phyloP scores from a whole-genome alignment of 2,797 vertebrate genomes.

The Hemibagrus guttatus region DNA sequence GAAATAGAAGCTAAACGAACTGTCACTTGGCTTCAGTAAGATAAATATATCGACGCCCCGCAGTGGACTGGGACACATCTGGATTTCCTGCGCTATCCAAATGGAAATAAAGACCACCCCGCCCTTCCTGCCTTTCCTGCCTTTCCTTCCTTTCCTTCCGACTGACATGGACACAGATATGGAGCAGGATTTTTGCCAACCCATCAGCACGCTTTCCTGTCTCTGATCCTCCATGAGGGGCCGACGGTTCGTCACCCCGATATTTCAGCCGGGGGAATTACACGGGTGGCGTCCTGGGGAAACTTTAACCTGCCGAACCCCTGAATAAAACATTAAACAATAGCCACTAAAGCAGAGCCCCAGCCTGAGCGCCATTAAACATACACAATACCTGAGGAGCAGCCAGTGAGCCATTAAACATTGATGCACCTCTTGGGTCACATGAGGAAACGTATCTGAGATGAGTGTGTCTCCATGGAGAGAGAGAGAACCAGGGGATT shows the following conservation, averaged over 20 bases:
- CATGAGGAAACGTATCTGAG: conserved; percentile 72
- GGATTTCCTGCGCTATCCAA: conserved; percentile 38
- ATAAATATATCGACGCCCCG: conserved; percentile 73
- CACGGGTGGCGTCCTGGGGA: conserved; percentile 60
- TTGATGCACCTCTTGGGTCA: conserved; percentile 70
- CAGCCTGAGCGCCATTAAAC: conserved; percentile 70
- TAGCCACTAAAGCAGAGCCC: conserved; percentile 70
- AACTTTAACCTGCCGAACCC: conserved; percentile 71
- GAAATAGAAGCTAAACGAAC: conserved; percentile 71
- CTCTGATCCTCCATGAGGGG: conserved; percentile 51
- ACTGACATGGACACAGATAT: background rate
- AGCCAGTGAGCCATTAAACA: conserved; percentile 74
- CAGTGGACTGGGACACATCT: conserved; percentile 47
- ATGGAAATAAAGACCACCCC: conserved; percentile 34
- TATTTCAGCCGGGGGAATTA: conserved; percentile 65
- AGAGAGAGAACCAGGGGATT: background rate
- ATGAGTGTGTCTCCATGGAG: conserved; percentile 41
- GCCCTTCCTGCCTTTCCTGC: background rate
- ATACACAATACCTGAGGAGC: conserved; percentile 37
- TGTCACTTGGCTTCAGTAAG: conserved; percentile 78
- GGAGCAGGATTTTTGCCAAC: conserved; percentile 25
- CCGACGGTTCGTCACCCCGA: conserved; percentile 57
- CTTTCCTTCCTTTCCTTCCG: background rate
- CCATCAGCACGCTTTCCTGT: conserved; percentile 19
- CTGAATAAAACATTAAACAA: conserved; percentile 82